A percentile compares a stretch with the other conserved stretches of the same genome.
phyloP scores from a whole-genome alignment of 2,113 vertebrate genomes.

The Chaetops frenatus region DNA sequence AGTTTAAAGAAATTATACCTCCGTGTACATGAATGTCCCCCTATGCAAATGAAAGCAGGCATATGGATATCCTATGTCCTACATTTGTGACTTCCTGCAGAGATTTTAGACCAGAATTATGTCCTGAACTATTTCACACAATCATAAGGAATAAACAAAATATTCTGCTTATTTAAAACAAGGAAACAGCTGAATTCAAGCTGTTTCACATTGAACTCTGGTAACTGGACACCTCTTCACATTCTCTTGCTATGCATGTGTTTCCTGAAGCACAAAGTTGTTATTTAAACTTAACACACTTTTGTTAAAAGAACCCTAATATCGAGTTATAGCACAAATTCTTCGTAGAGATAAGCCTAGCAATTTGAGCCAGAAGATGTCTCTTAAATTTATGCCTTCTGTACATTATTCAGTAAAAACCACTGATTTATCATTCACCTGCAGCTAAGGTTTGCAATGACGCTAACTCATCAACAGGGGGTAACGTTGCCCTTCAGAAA shows the following conservation, averaged over 20 bases:
- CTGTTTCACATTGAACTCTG: neutral
- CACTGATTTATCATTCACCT: neutral
- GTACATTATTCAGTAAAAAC: neutral
- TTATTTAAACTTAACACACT: neutral
- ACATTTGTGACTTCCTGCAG: neutral
- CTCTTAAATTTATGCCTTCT: neutral
- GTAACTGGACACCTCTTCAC: neutral
- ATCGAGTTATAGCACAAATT: rapidly evolving
- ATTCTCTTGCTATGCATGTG: neutral
- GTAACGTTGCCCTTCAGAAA: neutral
- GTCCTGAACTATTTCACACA: neutral
- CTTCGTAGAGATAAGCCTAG: too few relatives aligned
- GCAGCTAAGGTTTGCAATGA: neutral
- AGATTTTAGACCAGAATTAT: neutral
- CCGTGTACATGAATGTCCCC: neutral
- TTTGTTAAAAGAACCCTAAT: neutral
- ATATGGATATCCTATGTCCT: neutral
- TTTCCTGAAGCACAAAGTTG: neutral
- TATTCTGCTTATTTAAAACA: neutral
- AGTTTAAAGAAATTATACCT: neutral
- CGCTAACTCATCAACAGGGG: neutral
- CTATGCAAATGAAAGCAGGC: rapidly evolving
- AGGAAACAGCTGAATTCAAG: neutral
- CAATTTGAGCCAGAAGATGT: neutral
- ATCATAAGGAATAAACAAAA: neutral